phyloP scores from a whole-genome alignment of 2,888 invertebrate species.

The Folsomia manolachei region DNA sequence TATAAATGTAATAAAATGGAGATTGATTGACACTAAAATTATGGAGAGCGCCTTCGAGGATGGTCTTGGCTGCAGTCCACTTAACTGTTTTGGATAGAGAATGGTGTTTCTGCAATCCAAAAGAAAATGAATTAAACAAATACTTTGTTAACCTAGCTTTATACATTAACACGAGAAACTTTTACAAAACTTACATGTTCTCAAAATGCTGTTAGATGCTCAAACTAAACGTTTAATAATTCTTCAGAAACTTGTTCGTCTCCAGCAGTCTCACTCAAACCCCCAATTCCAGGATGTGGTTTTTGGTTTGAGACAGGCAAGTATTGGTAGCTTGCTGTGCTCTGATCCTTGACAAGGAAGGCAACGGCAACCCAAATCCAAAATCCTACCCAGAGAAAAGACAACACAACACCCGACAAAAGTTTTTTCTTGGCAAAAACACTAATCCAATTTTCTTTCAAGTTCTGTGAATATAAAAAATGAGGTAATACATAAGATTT shows the following conservation, averaged over 20 bases:
- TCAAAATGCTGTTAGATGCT: constrained; percentile 59
- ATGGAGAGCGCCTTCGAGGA: no score
- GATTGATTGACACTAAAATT: no score
- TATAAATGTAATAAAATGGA: no score
- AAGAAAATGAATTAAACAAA: background rate
- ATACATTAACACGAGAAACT: no score
- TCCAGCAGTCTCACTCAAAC: background rate
- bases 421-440: background rate
- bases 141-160: background rate
- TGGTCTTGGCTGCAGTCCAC: no score
- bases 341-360: background rate
- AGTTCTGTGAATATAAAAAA: background rate
- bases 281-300: background rate
- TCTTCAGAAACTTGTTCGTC: background rate
- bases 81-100: background rate
- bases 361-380: background rate
- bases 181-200: no score
- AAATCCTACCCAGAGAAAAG: background rate
- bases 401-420: no score
- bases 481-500: no score
- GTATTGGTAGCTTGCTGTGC: background rate
- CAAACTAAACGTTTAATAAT: background rate
- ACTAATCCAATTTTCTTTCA: constrained; percentile 12
- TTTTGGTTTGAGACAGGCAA: no score
- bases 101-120: background rate